Evolutionary conservation across 2,888 invertebrate genomes (phyloP).

Genomic region (Carpatolechia fugitivella): DNA sequence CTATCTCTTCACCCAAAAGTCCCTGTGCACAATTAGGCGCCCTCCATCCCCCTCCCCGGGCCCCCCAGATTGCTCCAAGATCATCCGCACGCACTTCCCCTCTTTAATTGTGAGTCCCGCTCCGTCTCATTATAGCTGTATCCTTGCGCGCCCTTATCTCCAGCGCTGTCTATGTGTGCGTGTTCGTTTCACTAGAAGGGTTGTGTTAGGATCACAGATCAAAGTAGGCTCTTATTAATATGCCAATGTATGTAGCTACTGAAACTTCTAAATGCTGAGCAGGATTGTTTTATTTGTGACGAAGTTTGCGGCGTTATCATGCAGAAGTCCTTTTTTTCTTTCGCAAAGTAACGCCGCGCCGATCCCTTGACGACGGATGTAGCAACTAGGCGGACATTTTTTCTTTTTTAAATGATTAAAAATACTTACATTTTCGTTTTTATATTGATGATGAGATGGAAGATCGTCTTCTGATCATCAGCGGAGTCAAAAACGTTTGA

Average conservation of each 20-base stretch:
- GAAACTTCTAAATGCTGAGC: too few relatives aligned
- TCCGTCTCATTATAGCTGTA: constrained; percentile 73
- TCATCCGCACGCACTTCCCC: constrained; percentile 73
- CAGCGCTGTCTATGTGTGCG: constrained; percentile 35
- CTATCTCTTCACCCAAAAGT: constrained; percentile 1
- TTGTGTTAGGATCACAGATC: not conserved
- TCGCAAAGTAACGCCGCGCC: not conserved
- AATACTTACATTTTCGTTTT: too few relatives aligned
- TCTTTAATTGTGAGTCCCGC: constrained; percentile 71
- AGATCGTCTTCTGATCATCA: too few relatives aligned
- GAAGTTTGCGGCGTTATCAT: too few relatives aligned
- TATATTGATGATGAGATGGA: too few relatives aligned
- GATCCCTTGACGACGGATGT: too few relatives aligned
- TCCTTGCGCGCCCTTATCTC: constrained; percentile 74
- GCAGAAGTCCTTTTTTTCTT: too few relatives aligned
- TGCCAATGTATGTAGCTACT: not conserved
- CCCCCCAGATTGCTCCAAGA: constrained; percentile 67
- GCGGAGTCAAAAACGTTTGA: too few relatives aligned
- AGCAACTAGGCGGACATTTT: too few relatives aligned
- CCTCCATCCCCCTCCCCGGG: constrained; percentile 25
- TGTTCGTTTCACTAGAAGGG: constrained; percentile 11
- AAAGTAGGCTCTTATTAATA: not conserved
- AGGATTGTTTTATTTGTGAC: too few relatives aligned
- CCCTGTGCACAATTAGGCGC: not conserved
- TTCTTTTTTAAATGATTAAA: too few relatives aligned